phyloP scores from a whole-genome alignment of 2,797 vertebrate species.

The Poeciliopsis turneri region DNA sequence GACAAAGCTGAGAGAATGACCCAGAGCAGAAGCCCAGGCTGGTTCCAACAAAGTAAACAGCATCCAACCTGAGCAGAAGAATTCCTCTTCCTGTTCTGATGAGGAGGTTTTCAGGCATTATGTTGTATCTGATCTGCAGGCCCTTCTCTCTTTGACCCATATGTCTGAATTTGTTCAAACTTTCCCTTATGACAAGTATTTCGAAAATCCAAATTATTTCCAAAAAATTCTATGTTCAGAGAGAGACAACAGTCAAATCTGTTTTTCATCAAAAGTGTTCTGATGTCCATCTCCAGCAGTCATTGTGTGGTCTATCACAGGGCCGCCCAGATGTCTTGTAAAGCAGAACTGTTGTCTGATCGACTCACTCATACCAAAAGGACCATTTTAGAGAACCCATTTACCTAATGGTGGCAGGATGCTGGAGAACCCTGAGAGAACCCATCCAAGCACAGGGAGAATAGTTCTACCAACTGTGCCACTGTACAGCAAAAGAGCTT shows the following conservation, averaged over 20 bases:
- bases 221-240: neutral
- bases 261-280: neutral
- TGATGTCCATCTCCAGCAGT: neutral
- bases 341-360: neutral
- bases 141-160: neutral
- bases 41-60: neutral
- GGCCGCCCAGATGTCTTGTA: neutral
- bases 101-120: neutral
- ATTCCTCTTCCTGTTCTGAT: neutral
- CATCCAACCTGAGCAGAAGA: neutral
- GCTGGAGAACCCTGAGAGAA: neutral
- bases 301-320: neutral
- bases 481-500: neutral
- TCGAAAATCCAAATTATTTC: neutral
- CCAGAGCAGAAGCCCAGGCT: neutral
- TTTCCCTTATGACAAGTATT: neutral
- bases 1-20: neutral
- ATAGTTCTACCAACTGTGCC: neutral
- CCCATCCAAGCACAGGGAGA: neutral
- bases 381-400: neutral
- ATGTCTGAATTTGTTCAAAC: neutral
- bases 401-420: neutral
- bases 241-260: neutral
- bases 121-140: neutral
- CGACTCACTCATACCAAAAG: neutral